Percentiles rank a stretch among this genome's conserved stretches.
These are phyloP conservation scores for Xylota sylvarum DNA, from an alignment of 2,888 invertebrate genomes.

Conservation along the genomic window DNA sequence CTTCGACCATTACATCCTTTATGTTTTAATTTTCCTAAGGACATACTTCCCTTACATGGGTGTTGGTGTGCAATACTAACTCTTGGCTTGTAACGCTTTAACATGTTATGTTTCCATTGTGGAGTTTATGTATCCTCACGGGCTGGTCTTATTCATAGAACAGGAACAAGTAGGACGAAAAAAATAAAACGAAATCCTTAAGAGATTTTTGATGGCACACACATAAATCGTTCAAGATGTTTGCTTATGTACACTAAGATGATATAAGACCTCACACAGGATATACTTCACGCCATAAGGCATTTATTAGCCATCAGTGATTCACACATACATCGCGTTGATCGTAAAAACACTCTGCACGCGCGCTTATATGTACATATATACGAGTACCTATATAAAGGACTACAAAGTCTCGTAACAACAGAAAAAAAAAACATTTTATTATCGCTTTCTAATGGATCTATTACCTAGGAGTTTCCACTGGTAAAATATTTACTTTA, in stretches of 20 bases:
- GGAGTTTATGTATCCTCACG: conserved; percentile 4
- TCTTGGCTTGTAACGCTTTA: conserved; percentile 4
- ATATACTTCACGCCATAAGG: conserved; percentile 18
- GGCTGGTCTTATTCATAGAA: not conserved
- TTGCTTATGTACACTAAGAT: conserved; percentile 23
- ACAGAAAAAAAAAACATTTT: too few species aligned
- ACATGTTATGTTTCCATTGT: not conserved
- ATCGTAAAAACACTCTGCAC: conserved; percentile 24
- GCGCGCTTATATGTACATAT: not conserved
- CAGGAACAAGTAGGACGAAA: not conserved
- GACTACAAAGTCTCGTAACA: not conserved
- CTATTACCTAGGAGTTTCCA: conserved; percentile 22
- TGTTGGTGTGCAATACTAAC: not conserved
- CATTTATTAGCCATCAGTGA: conserved; percentile 36
- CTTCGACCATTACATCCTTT: not conserved
- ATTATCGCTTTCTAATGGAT: conserved; percentile 19
- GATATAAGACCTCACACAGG: not conserved
- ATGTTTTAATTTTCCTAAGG: conserved; percentile 12
- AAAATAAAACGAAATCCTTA: conserved; percentile 33
- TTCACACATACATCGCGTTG: conserved; percentile 25
- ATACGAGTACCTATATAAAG: not conserved
- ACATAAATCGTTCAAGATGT: conserved; percentile 51
- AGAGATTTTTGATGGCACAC: conserved; percentile 53
- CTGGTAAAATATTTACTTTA: conserved; percentile 7
- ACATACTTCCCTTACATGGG: not conserved